Percentiles rank a stretch among this genome's conserved stretches.
Conservation (phyloP, 2,888 invertebrate species). For the Melikaiella ostensackeni region DNA sequence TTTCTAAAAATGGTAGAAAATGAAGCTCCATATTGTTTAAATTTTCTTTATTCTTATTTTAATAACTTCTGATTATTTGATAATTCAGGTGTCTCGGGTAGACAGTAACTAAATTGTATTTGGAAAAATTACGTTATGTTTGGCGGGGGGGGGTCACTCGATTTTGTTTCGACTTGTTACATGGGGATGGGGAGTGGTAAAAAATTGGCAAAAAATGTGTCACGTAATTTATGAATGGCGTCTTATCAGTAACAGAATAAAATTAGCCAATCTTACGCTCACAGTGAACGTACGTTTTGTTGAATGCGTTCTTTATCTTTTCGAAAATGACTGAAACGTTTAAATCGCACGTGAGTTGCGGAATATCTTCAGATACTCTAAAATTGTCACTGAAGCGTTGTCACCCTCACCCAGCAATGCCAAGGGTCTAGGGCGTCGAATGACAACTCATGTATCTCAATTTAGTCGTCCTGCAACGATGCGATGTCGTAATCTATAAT, state of each 20-base stretch:
- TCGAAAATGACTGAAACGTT: not conserved
- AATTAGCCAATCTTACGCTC: not conserved
- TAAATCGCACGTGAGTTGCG: not conserved
- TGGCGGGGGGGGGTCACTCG: too few species aligned
- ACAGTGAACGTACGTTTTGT: not conserved
- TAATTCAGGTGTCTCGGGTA: too few species aligned
- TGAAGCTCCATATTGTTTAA: too few species aligned
- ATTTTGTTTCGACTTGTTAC: too few species aligned
- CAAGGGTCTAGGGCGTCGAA: slow-evolving; percentile 65
- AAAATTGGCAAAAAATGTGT: too few species aligned
- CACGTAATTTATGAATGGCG: too few species aligned
- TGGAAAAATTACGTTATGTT: too few species aligned
- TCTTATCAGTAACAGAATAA: not conserved
- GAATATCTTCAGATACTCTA: not conserved
- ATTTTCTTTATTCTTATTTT: too few species aligned
- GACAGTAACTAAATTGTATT: too few species aligned
- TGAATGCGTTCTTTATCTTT: not conserved
- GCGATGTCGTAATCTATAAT: slow-evolving; percentile 59
- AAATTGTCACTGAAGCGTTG: slow-evolving; percentile 12
- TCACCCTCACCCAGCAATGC: slow-evolving; percentile 59
- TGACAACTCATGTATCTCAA: slow-evolving; percentile 53
- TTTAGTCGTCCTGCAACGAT: slow-evolving; percentile 57
- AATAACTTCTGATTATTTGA: too few species aligned
- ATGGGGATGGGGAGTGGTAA: too few species aligned
- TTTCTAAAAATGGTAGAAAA: too few species aligned